phyloP scores from a whole-genome alignment of 2,113 vertebrate species.

The Dascyllus trimaculatus region DNA sequence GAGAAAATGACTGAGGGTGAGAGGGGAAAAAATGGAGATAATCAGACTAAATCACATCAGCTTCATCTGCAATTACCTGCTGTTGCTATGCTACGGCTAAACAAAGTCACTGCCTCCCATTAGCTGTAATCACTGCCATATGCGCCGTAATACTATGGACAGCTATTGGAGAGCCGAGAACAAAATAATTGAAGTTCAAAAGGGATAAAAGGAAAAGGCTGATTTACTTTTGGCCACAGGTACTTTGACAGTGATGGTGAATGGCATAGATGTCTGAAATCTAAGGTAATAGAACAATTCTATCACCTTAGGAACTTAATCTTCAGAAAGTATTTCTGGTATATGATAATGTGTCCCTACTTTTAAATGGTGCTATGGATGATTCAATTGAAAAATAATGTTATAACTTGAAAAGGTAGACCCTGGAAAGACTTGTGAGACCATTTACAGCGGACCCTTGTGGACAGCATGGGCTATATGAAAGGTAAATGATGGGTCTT shows the following conservation, averaged over 20 bases:
- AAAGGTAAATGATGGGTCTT: too few relatives aligned
- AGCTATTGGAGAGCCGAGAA: constrained; percentile 32
- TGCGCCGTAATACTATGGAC: constrained; percentile 21
- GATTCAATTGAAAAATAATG: too few relatives aligned
- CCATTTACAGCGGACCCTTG: too few relatives aligned
- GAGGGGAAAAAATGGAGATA: constrained; percentile 50
- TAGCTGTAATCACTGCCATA: constrained; percentile 35
- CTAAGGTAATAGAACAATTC: too few relatives aligned
- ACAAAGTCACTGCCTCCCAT: constrained; percentile 45
- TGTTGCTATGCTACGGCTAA: constrained; percentile 49
- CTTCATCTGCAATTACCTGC: constrained; percentile 50
- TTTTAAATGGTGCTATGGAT: too few relatives aligned
- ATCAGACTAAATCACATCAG: constrained; percentile 48
- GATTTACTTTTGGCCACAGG: background rate
- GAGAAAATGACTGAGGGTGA: background rate
- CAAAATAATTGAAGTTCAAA: constrained; percentile 49
- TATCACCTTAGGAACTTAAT: too few relatives aligned
- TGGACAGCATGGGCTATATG: too few relatives aligned
- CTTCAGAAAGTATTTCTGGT: too few relatives aligned
- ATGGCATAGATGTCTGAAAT: too few relatives aligned
- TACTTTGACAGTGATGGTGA: background rate
- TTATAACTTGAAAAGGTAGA: too few relatives aligned
- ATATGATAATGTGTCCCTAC: too few relatives aligned
- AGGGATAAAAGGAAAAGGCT: background rate
- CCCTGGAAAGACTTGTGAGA: too few relatives aligned